Evolutionary conservation across 2,797 vertebrate genomes (phyloP), one percentile per base, ranked within the genome.

Genomic region (Alosa sapidissima): DNA sequence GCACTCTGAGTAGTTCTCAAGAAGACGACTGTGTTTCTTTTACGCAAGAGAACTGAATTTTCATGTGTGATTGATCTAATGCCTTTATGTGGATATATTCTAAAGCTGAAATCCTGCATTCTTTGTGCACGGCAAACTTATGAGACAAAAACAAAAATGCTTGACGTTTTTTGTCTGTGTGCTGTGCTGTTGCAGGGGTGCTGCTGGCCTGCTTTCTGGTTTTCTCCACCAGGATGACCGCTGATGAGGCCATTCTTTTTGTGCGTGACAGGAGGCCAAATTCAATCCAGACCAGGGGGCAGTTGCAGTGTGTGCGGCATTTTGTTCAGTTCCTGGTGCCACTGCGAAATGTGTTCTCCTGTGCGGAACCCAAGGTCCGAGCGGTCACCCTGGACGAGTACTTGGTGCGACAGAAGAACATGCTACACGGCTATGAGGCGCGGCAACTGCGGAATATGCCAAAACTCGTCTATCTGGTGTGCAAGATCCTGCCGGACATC

Each of bases 171-270:
- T 5, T 58, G 6, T 72, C 24, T 72, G 13, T 55, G 54, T 21
- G 19, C 11, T 65, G 36, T 60, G 55, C 13, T 65, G 28, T 87
- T 90, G 28, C 90, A 99, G 98, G 98, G 90, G 98, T 99, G 86
- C 90, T 99, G 54, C 93, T 98, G 88, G 98, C 98, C 81, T 98
- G 97, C 91, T 99, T 98, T 91, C 92, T 99, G 89, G 95, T 98
- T 88, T 99, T 96, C 88, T 93, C 97, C 21, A 97, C 96, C 81
- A 94, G 96, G 90, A 97, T 99, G 97, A 97, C 94, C 1, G 97
- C 97, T 33, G 97, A 99, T 89, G 97, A 99, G 93, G 97, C 98
- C 2, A 98, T 99, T 90, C 87, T 97, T 86, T 97, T 96, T 84
- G 96, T 99, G 24, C 95, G 98, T 81, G 95, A 96, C 48, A 99